Percentiles rank a stretch among this genome's conserved stretches.
phyloP scores from a whole-genome alignment of 2,888 invertebrate genomes.

The Bhutanitis thaidina region DNA sequence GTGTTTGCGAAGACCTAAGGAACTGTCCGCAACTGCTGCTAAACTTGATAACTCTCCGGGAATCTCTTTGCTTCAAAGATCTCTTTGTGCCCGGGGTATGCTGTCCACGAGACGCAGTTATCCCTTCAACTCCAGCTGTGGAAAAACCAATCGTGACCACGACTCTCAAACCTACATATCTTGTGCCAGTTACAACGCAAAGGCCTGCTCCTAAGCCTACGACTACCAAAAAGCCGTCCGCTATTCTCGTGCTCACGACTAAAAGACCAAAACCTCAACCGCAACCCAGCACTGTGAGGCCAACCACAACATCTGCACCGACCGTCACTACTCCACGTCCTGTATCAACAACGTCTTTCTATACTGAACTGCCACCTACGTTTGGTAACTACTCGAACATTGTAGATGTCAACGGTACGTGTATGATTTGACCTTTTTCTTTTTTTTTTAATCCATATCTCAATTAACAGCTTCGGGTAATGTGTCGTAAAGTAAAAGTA shows the following conservation, averaged over 20 bases:
- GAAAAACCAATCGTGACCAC: constrained; percentile 58
- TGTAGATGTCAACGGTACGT: constrained; percentile 75
- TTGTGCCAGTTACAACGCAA: constrained; percentile 63
- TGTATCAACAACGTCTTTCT: constrained; percentile 61
- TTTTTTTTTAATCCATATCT: too few relatives aligned
- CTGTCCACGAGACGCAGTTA: constrained; percentile 83
- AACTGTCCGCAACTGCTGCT: constrained; percentile 92
- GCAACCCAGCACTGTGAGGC: constrained; percentile 37
- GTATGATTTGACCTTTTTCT: too few relatives aligned
- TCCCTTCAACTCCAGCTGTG: constrained; percentile 42
- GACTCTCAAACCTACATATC: constrained; percentile 63
- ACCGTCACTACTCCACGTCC: constrained; percentile 41
- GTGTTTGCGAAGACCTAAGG: constrained; percentile 92
- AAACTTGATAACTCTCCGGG: constrained; percentile 88
- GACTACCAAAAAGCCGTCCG: constrained; percentile 51
- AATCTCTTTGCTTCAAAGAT: constrained; percentile 94
- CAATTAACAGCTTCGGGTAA: too few relatives aligned
- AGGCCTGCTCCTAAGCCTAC: constrained; percentile 41
- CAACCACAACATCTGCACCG: constrained; percentile 34
- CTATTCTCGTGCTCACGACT: constrained; percentile 48
- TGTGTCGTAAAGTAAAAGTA: too few relatives aligned
- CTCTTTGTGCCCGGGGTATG: constrained; percentile 95
- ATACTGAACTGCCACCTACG: constrained; percentile 60
- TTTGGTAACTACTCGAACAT: constrained; percentile 71
- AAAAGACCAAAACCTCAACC: constrained; percentile 49